These are phyloP conservation scores for Epinotia bilunana DNA, from an alignment of 2,888 invertebrate genomes.

Conservation along the genomic window DNA sequence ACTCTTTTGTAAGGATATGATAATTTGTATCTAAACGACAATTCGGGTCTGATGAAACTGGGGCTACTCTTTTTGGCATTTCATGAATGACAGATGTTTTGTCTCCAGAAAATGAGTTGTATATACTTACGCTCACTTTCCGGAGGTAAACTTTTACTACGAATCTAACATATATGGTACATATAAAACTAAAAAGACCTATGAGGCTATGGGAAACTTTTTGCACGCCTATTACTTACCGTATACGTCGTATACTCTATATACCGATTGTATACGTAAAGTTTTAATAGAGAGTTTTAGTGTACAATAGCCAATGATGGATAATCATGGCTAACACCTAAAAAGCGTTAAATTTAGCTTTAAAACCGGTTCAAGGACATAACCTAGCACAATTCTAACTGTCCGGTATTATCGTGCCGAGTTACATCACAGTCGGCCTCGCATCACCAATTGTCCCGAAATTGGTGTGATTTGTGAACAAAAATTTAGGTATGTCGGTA, in stretches of 20 bases:
- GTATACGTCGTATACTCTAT: too few species aligned
- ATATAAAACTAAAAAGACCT: too few species aligned
- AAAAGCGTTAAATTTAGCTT: conserved; percentile 7
- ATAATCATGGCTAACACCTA: conserved; percentile 4
- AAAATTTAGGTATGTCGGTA: conserved; percentile 27
- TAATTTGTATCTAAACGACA: background rate
- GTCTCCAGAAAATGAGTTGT: too few species aligned
- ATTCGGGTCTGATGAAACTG: too few species aligned
- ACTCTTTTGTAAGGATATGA: background rate
- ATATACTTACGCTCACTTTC: too few species aligned
- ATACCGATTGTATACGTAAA: too few species aligned
- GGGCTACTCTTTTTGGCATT: too few species aligned
- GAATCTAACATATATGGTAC: too few species aligned
- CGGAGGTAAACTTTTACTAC: too few species aligned
- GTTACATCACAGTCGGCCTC: conserved; percentile 41
- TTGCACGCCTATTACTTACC: too few species aligned
- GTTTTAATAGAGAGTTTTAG: background rate
- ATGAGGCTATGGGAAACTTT: too few species aligned
- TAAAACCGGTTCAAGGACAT: conserved; percentile 37
- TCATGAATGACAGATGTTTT: too few species aligned
- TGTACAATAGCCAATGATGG: conserved; percentile 4
- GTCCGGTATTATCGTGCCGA: conserved; percentile 25
- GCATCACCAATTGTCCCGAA: conserved; percentile 35
- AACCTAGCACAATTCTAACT: conserved; percentile 20
- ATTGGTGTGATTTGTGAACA: conserved; percentile 45